These are phyloP conservation scores for Caenorhabditis uteleia DNA, from an alignment of 2,888 invertebrate species.

Conservation along the genomic window DNA sequence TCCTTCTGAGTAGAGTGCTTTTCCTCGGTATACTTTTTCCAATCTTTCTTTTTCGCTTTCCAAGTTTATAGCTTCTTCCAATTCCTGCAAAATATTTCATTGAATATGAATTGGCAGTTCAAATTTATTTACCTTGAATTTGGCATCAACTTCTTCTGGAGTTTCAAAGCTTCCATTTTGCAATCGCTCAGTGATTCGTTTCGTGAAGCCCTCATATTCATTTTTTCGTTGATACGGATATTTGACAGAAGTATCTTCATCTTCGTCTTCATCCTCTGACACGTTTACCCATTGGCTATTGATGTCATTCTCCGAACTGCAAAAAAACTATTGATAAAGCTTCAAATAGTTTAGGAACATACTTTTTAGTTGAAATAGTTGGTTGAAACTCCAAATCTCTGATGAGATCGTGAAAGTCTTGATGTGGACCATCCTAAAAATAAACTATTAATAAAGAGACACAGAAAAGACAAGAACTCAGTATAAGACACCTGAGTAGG, in stretches of 20 bases:
- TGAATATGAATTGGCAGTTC: background rate
- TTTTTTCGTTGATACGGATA: slow-evolving; percentile 35
- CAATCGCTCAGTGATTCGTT: slow-evolving; percentile 10
- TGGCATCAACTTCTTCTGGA: slow-evolving; percentile 2
- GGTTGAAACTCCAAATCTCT: background rate
- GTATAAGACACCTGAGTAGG: slow-evolving; percentile 41
- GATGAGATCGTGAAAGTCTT: background rate
- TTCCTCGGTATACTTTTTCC: background rate
- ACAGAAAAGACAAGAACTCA: slow-evolving; percentile 23
- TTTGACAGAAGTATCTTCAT: slow-evolving; percentile 21
- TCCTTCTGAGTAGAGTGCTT: background rate
- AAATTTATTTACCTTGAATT: slow-evolving; percentile 5
- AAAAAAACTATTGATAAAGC: too few relatives aligned
- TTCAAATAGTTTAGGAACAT: too few relatives aligned
- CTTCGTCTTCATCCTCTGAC: slow-evolving; percentile 9
- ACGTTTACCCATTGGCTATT: too few relatives aligned
- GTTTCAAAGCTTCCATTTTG: slow-evolving; percentile 2
- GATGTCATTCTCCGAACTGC: too few relatives aligned
- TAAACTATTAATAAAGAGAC: background rate
- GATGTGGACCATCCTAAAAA: background rate
- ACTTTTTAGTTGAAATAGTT: too few relatives aligned
- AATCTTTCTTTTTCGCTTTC: background rate
- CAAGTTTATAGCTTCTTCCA: background rate
- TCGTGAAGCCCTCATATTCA: slow-evolving; percentile 2
- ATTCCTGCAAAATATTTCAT: slow-evolving; percentile 12